Evolutionary conservation across 2,888 invertebrate genomes (phyloP).

Genomic region (Stenichneumon culpator): DNA sequence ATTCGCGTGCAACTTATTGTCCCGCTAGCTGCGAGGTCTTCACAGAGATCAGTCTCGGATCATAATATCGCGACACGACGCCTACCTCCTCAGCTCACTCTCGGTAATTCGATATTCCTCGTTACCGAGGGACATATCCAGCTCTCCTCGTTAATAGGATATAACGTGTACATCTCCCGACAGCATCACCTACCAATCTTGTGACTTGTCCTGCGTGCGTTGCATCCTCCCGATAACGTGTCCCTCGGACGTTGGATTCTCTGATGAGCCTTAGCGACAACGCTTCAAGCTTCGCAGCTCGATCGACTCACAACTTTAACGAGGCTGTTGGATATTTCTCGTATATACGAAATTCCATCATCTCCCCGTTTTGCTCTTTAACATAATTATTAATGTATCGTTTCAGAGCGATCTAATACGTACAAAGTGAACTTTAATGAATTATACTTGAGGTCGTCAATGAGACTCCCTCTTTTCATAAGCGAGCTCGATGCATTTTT

Average conservation of each 20-base stretch:
- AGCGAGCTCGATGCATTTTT: too few species aligned
- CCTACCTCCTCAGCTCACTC: constrained; percentile 39
- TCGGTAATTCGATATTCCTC: constrained; percentile 70
- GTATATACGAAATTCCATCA: neutral
- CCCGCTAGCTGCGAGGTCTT: constrained; percentile 46
- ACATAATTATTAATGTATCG: neutral
- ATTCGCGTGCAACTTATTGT: constrained; percentile 22
- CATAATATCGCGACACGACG: constrained; percentile 68
- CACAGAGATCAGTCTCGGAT: constrained; percentile 65
- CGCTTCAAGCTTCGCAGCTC: constrained; percentile 28
- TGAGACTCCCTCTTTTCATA: too few species aligned
- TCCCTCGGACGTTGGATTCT: constrained; percentile 35
- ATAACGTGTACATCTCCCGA: constrained; percentile 35
- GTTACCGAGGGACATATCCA: constrained; percentile 65
- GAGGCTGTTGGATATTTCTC: neutral
- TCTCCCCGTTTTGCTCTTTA: neutral
- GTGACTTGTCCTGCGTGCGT: constrained; percentile 5
- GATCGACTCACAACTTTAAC: constrained; percentile 8
- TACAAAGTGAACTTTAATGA: too few species aligned
- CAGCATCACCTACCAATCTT: neutral
- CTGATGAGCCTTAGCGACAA: constrained; percentile 29
- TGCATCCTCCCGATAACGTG: constrained; percentile 53
- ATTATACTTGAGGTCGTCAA: too few species aligned
- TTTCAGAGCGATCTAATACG: neutral
- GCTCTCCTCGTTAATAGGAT: constrained; percentile 39